Conservation (phyloP, 2,888 invertebrate species). For the Eucriotettix oculatus region DNA sequence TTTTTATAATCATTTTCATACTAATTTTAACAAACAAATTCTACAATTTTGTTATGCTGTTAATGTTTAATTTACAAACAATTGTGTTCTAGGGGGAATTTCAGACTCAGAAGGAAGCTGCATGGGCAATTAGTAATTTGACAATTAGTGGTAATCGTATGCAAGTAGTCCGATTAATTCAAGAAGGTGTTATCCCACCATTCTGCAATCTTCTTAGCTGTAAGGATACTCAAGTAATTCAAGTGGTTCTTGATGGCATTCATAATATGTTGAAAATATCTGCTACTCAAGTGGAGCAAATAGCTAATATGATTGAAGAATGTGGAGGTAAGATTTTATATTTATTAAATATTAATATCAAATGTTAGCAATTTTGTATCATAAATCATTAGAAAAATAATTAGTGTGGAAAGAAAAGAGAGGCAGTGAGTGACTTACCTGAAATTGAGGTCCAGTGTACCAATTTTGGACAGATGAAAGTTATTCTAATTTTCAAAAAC, state of each 20-base stretch:
- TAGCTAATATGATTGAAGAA: slow-evolving; percentile 88
- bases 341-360: too few relatives aligned
- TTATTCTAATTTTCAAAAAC: too few relatives aligned
- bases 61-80: too few relatives aligned
- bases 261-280: slow-evolving; percentile 97
- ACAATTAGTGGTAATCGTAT: slow-evolving; percentile 93
- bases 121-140: slow-evolving; percentile 98
- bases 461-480: too few relatives aligned
- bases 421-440: too few relatives aligned
- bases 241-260: slow-evolving; percentile 92
- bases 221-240: slow-evolving; percentile 83
- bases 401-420: not conserved
- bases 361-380: too few relatives aligned
- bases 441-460: too few relatives aligned
- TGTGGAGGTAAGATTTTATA: slow-evolving; percentile 53
- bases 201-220: slow-evolving; percentile 89
- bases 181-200: slow-evolving; percentile 83
- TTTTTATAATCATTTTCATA: too few relatives aligned
- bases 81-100: slow-evolving; percentile 53
- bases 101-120: slow-evolving; percentile 99
- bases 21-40: too few relatives aligned
- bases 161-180: slow-evolving; percentile 76
- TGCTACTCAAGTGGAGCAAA: slow-evolving; percentile 63
- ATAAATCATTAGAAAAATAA: too few relatives aligned
- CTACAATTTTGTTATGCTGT: too few relatives aligned